Conservation (phyloP, 2,113 vertebrate genomes). For the Alces alces region DNA sequence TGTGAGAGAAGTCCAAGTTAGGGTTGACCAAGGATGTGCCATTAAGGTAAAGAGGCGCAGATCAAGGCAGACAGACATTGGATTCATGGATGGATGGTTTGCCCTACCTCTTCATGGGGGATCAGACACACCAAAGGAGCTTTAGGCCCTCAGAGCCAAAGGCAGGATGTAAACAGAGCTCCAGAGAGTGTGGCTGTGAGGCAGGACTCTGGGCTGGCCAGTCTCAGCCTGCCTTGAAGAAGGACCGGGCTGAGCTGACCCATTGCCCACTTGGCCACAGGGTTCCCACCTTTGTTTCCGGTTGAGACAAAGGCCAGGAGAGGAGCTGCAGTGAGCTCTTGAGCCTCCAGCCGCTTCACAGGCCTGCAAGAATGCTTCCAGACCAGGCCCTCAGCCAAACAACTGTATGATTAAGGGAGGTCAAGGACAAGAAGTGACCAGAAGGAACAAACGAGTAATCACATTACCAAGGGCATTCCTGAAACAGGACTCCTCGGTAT, state of each 20-base stretch:
- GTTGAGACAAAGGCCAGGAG: background rate
- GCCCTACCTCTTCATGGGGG: background rate
- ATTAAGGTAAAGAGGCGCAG: slow-evolving; percentile 63
- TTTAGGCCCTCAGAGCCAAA: background rate
- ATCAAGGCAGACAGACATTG: background rate
- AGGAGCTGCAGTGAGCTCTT: background rate
- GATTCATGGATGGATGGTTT: background rate
- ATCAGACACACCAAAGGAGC: background rate
- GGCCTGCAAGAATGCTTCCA: background rate
- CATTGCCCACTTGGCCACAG: background rate
- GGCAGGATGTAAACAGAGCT: background rate
- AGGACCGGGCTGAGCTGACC: background rate
- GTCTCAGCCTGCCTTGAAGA: background rate
- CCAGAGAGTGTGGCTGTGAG: background rate
- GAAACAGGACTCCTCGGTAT: background rate
- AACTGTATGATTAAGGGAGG: background rate
- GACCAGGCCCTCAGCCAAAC: background rate
- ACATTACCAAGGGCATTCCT: background rate
- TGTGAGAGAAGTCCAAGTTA: background rate
- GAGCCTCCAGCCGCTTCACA: background rate
- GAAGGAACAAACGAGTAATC: background rate
- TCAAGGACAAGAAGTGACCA: background rate
- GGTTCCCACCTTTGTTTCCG: background rate
- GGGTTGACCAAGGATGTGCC: slow-evolving; percentile 57
- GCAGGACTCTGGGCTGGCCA: background rate